phyloP scores from a whole-genome alignment of 1,140 invertebrate species.

The Orius laevigatus region DNA sequence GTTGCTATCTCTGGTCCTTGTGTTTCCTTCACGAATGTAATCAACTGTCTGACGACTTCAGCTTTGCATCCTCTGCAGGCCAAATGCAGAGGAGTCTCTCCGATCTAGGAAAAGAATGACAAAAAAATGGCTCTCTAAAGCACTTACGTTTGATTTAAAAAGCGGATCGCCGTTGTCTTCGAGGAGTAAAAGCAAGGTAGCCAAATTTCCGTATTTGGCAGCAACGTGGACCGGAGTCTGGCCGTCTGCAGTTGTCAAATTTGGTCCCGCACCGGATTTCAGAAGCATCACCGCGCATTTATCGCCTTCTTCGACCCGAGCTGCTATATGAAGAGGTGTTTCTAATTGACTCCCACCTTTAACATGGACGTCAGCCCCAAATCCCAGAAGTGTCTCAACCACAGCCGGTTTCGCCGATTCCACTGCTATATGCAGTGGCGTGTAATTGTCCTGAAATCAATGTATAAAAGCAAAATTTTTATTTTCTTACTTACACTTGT shows the following conservation, averaged over 20 bases:
- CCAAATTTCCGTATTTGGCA: constrained; percentile 70
- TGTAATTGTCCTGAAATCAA: constrained; percentile 77
- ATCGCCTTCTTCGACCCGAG: constrained; percentile 81
- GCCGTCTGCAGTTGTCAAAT: constrained; percentile 80
- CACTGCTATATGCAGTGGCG: constrained; percentile 96
- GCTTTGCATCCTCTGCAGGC: constrained; percentile 72
- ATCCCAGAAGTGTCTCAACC: constrained; percentile 90
- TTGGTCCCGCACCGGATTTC: constrained; percentile 92
- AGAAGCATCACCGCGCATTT: constrained; percentile 93
- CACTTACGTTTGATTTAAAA: constrained; percentile 67
- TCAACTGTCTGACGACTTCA: constrained; percentile 67
- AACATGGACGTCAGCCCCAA: constrained; percentile 91
- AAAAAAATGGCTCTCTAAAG: background rate
- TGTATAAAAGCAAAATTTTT: background rate
- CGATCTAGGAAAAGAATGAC: constrained; percentile 41
- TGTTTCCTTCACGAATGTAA: constrained; percentile 65
- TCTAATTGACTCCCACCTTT: constrained; percentile 74
- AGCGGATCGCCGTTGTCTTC: constrained; percentile 83
- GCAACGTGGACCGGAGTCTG: constrained; percentile 88
- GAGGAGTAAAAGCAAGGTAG: constrained; percentile 66
- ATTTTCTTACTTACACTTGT: constrained; percentile 61
- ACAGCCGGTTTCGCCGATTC: constrained; percentile 88
- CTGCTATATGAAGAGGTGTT: constrained; percentile 90
- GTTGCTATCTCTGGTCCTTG: constrained; percentile 51
- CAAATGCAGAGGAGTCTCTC: constrained; percentile 89